A percentile compares a stretch with the other conserved stretches of the same genome.
Evolutionary conservation across 2,113 vertebrate species (phyloP).

Genomic region (Hemibagrus wyckioides): DNA sequence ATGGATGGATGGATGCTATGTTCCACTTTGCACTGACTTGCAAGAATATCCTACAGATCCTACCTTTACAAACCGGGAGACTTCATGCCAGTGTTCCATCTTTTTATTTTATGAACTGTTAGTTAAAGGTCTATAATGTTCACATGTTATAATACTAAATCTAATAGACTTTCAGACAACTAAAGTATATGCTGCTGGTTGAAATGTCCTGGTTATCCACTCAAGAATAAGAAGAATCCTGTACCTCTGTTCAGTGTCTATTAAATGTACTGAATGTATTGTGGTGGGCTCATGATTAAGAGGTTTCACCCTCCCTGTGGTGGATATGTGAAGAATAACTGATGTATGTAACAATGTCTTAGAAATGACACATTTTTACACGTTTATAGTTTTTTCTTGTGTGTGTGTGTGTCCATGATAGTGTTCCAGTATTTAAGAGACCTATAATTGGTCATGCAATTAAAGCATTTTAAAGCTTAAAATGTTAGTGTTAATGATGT

Average conservation of each 20-base stretch:
- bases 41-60: background rate
- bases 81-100: slow-evolving; percentile 11
- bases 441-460: background rate
- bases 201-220: background rate
- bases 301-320: background rate
- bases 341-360: background rate
- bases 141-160: background rate
- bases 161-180: background rate
- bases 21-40: slow-evolving; percentile 16
- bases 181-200: background rate
- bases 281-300: background rate
- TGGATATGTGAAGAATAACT: slow-evolving; percentile 52
- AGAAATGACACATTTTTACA: background rate
- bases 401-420: background rate
- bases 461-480: background rate
- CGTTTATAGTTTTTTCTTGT: no score
- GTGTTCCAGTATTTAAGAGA: slow-evolving; percentile 6
- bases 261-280: slow-evolving; percentile 13
- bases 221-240: slow-evolving; percentile 11
- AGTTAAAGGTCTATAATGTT: background rate
- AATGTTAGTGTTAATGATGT: slow-evolving; percentile 11
- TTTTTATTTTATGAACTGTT: slow-evolving; percentile 12
- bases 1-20: slow-evolving; percentile 5
- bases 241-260: slow-evolving; percentile 1
- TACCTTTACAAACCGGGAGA: background rate